Evolutionary conservation across 2,113 vertebrate species (phyloP), one percentile per base, ranked within the genome.

Genomic region (Phocoena phocoena): DNA sequence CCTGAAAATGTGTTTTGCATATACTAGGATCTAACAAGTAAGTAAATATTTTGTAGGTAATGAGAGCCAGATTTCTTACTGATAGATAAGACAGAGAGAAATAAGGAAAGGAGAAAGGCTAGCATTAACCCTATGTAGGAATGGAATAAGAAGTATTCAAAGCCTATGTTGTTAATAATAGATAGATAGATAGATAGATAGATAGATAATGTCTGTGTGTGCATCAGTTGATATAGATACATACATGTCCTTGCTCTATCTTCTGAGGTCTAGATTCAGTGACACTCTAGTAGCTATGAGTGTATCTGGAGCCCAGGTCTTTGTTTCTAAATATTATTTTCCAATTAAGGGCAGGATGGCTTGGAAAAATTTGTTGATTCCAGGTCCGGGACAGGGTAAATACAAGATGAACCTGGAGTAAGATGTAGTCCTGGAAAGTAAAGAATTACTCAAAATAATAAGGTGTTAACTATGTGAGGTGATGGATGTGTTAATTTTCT

Each of bases 211-310:
- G 38, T 44, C 26, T 21, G 58, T 12, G 2, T 47, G 5, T 33
- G 17, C 3, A 28, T 8, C 3, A 1, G 5, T 14, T 68, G 13
- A 1, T 38, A 76, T 0, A 74, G 8, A 21, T 21, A 31, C 12
- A 8, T 76, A 36, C 14, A 33, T 65, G 44, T 68, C 13, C 60
- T 58, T 88, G 13, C 14, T 73, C 18, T 73, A 3, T 31, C 25
- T 65, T 44, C 44, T 67, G 23, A 55, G 10, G n/a, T 44, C n/a
- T 82, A 53, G 18, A 47, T 68, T 83, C 10, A 67, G 6, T 60
- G 33, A 41, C 26, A 28, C 23, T 60, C 31, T 13, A 36, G 15
- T 23, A 33, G 21, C 31, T 70, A 6, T n/a, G 13, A 55, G 12
- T 21, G 44, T 9, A 65, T 15, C 14, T 71, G 25, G 12, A 87